Evolutionary conservation across 2,888 invertebrate genomes (phyloP).

Genomic region (Adineta ricciae): DNA sequence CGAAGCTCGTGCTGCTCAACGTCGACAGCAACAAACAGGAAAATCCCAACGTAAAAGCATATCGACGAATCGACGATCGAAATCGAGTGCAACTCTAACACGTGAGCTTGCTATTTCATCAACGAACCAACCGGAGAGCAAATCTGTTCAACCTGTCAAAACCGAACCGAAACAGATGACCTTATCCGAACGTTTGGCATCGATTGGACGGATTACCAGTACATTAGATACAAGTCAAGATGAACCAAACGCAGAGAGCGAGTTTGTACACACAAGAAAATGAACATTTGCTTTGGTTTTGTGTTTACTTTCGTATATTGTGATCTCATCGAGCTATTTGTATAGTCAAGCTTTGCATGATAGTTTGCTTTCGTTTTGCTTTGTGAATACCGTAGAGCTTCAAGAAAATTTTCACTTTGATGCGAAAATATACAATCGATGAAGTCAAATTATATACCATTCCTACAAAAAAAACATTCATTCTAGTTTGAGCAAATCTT

Average conservation of each 20-base stretch:
- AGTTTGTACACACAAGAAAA: neutral
- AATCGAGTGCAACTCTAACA: neutral
- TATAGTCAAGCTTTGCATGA: neutral
- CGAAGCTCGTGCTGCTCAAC: neutral
- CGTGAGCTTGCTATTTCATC: neutral
- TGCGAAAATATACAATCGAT: neutral
- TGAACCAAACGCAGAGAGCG: neutral
- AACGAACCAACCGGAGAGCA: neutral
- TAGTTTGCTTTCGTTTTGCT: neutral
- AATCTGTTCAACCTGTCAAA: neutral
- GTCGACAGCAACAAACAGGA: neutral
- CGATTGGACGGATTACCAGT: constrained; percentile 4
- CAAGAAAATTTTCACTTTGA: neutral
- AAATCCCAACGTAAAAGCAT: neutral
- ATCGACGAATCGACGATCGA: neutral
- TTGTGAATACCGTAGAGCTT: neutral
- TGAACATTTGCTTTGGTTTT: neutral
- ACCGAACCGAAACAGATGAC: neutral
- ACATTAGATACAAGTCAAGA: neutral
- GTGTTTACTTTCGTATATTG: neutral
- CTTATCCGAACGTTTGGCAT: constrained; percentile 2
- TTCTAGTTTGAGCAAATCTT: too few relatives aligned
- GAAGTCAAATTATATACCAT: too few relatives aligned
- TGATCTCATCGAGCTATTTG: neutral
- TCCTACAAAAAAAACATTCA: too few relatives aligned